Base-by-base conservation (phyloP, 2,797 vertebrate species). In the Fundulus diaphanus region DNA sequence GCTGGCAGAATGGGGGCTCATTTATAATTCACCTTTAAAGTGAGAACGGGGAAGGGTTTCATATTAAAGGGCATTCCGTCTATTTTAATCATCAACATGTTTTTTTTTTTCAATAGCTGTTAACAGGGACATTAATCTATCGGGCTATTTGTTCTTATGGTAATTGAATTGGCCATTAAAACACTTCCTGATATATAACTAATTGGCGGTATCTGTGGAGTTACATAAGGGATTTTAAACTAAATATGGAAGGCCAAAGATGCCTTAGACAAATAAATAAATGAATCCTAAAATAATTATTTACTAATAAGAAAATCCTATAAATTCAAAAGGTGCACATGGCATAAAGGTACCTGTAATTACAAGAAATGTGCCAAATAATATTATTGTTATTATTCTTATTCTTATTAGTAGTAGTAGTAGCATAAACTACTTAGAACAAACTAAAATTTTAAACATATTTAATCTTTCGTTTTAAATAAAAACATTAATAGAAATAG, bases 161-260 rank as follows among this genome's bases (percentile, higher is more conserved):
- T 65, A 71, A 57, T 48, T 73, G 27, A 22, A 75, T 20, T 44
- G 54, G 70, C 46, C 9, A 61, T 79, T 72, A 72, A 67, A 42
- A 59, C n/a, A 56, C 33, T n/a, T 51, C 33, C 49, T 70, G 22
- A 52, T 57, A 46, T 52, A 83, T 81, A 80, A 82, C 85, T 84
- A 78, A 82, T 88, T 52, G 81, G 70, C 81, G 72, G 85, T 91
- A 82, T 82, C 73, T 83, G 77, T 69, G 52, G 71, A 80, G 88
- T 94, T 93, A 89, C 83, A 90, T 92, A 94, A 93, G 85, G 82
- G 88, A 87, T 88, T 88, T 88, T 84, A 90, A 91, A 73, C 81
- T 82, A 76, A 76, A 68, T 83, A 67, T 29, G 40, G 63, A 67
- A 3, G 63, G 15, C 40, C 24, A 42, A 44, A 67, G 16, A 12